These are phyloP conservation scores for Poecilobothrus nobilitatus DNA, from an alignment of 2,888 invertebrate species.

Conservation along the genomic window DNA sequence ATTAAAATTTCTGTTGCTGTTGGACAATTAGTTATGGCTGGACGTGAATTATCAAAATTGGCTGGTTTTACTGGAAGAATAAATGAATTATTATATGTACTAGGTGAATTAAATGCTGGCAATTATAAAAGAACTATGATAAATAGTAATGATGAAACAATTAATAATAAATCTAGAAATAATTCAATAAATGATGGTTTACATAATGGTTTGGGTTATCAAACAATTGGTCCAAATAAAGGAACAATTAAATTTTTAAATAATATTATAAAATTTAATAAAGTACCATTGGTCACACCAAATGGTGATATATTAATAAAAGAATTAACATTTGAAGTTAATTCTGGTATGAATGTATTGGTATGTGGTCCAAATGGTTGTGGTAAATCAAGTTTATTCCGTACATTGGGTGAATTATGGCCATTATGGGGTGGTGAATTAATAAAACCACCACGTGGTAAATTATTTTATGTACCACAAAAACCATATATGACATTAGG, in stretches of 20 bases:
- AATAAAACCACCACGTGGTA: conserved; percentile 90
- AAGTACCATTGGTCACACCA: conserved; percentile 92
- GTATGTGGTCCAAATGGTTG: conserved; percentile 98
- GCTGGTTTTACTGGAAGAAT: conserved; percentile 78
- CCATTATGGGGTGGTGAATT: conserved; percentile 89
- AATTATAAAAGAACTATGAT: conserved; percentile 57
- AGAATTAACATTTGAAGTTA: conserved; percentile 82
- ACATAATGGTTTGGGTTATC: conserved; percentile 13
- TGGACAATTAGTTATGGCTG: conserved; percentile 82
- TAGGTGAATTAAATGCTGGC: conserved; percentile 74
- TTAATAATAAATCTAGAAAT: too few relatives aligned
- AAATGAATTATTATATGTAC: conserved; percentile 75
- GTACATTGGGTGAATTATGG: conserved; percentile 95
- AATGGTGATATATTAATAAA: conserved; percentile 91
- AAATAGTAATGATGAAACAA: conserved; percentile 36
- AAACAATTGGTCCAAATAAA: conserved; percentile 56
- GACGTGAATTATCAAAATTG: conserved; percentile 66
- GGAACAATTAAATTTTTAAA: conserved; percentile 77
- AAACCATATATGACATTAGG: conserved; percentile 97
- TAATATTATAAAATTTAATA: conserved; percentile 82
- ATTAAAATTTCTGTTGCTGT: conserved; percentile 56
- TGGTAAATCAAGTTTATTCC: conserved; percentile 94
- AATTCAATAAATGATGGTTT: too few relatives aligned
- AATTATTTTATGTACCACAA: conserved; percentile 89
- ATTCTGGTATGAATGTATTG: conserved; percentile 89